phyloP scores from a whole-genome alignment of 2,113 vertebrate species.

The Excalfactoria chinensis region DNA sequence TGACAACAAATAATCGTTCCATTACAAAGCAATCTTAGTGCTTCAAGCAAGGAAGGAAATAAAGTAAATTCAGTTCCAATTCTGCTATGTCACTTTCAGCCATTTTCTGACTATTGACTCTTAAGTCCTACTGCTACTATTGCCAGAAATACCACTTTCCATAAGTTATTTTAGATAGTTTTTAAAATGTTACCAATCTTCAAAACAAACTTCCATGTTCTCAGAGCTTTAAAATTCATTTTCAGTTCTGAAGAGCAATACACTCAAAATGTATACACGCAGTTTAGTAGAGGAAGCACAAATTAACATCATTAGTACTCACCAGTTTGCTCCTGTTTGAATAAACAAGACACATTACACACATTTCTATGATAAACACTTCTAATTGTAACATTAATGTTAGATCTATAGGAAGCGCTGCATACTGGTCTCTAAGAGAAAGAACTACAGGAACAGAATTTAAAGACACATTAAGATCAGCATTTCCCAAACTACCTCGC shows the following conservation, averaged over 20 bases:
- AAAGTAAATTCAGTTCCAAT: background rate
- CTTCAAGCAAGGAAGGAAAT: constrained; percentile 25
- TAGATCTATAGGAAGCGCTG: background rate
- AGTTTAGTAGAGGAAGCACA: background rate
- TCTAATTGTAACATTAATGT: background rate
- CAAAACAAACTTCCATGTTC: background rate
- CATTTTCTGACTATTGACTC: background rate
- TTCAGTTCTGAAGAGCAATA: background rate
- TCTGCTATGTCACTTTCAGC: background rate
- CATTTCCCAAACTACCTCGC: background rate
- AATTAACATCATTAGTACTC: background rate
- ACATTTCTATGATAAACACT: background rate
- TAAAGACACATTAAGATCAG: background rate
- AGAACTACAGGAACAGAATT: background rate
- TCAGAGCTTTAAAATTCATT: background rate
- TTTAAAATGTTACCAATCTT: background rate
- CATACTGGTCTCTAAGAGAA: background rate
- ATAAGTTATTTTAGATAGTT: background rate
- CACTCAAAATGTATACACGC: background rate
- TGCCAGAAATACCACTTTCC: background rate
- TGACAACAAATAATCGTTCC: constrained; percentile 4
- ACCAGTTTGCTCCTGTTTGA: background rate
- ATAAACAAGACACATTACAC: background rate
- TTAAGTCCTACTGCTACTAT: background rate
- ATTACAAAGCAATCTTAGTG: background rate